phyloP scores from a whole-genome alignment of 2,797 vertebrate genomes.

The Pangasius mekongensis region DNA sequence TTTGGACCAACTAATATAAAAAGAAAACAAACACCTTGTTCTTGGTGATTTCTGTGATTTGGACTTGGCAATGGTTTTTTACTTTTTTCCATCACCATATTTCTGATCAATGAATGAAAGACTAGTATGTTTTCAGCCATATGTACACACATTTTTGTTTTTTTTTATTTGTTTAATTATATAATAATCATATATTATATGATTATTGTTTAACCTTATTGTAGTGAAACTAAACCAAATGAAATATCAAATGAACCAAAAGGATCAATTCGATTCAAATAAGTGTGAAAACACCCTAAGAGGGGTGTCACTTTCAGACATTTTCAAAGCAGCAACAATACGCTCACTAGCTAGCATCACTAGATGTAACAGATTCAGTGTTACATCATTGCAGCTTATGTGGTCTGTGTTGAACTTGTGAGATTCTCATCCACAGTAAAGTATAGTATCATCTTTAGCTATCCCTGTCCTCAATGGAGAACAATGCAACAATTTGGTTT shows the following conservation, averaged over 20 bases:
- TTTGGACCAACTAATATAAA: background rate
- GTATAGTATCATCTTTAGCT: background rate
- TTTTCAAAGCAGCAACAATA: background rate
- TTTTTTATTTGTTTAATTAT: background rate
- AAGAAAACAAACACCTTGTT: too few species aligned
- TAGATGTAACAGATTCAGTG: background rate
- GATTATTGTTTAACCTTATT: background rate
- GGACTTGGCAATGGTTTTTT: background rate
- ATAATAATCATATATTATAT: background rate
- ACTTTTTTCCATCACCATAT: background rate
- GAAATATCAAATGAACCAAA: background rate
- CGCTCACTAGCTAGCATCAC: background rate
- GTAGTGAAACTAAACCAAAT: background rate
- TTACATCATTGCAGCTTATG: background rate
- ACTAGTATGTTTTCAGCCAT: background rate
- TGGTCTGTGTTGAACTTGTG: background rate
- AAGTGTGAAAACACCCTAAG: background rate
- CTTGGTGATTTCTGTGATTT: background rate
- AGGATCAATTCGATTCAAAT: background rate
- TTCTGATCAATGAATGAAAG: background rate
- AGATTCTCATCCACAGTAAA: background rate
- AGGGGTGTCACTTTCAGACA: background rate
- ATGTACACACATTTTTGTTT: background rate
- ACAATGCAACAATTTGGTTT: background rate
- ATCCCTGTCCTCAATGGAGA: background rate